These are phyloP conservation scores for Tachina fera DNA, from an alignment of 2,888 invertebrate genomes.

Conservation along the genomic window DNA sequence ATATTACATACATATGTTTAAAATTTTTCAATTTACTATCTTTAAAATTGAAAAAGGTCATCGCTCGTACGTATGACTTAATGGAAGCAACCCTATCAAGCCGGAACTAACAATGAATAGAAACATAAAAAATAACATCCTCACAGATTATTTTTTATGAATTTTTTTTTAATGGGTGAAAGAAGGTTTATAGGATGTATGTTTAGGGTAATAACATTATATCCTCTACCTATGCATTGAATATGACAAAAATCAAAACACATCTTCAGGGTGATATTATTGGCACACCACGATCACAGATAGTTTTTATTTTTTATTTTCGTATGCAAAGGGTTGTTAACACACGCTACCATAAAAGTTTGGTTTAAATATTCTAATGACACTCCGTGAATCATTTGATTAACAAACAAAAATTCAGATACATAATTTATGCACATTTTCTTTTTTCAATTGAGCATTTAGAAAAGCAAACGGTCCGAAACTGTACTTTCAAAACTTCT, in stretches of 20 bases:
- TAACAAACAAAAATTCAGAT: constrained; percentile 44
- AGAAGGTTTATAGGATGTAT: constrained; percentile 47
- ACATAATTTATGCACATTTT: constrained; percentile 66
- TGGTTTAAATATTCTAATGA: constrained; percentile 46
- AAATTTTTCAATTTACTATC: constrained; percentile 12
- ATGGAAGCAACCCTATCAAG: constrained; percentile 53
- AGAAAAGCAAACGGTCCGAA: constrained; percentile 15
- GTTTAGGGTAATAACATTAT: constrained; percentile 47
- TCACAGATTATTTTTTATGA: constrained; percentile 52
- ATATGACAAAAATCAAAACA: constrained; percentile 47
- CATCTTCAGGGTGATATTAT: constrained; percentile 68
- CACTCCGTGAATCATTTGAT: constrained; percentile 57
- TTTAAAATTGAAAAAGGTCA: constrained; percentile 31
- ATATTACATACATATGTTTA: background rate
- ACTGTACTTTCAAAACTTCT: constrained; percentile 58
- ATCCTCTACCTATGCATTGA: constrained; percentile 5
- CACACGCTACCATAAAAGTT: background rate
- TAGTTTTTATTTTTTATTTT: constrained; percentile 31
- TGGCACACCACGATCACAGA: constrained; percentile 69
- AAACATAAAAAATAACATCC: constrained; percentile 41
- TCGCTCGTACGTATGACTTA: background rate
- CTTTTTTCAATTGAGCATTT: constrained; percentile 32
- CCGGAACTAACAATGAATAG: constrained; percentile 63
- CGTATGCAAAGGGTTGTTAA: constrained; percentile 47
- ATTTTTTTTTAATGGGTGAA: constrained; percentile 48